Base-by-base conservation (phyloP, 2,113 vertebrate species). In the Morone chrysops region DNA sequence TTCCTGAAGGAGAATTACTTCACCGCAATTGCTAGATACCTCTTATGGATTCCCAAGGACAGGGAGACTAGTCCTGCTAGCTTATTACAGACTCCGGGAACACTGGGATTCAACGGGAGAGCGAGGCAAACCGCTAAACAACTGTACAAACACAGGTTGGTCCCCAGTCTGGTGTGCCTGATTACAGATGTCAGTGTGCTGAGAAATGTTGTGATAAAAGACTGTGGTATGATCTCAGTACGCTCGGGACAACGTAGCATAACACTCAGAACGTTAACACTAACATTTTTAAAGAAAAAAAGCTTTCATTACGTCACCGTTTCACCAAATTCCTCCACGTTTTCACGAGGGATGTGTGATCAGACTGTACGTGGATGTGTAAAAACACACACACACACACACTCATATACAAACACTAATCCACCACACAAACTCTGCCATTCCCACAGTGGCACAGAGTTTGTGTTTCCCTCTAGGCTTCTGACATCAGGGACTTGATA, bases 141-240 rank as follows among this genome's bases (percentile, higher is more conserved):
- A 93, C 91, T 90, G 92, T 88, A 66, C 89, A 91, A 91, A 93
- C 89, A 93, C 90, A 84, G 84, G 81, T 81, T 78, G 87, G 73
- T 87, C 85, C 77, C 79, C 36, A 31, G 76, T 81, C 71, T 74
- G 89, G 61, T 74, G 78, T 51, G 84, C 76, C 45, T 88, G 90
- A 90, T 91, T 93, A 87, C 75, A 92, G 89, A 89, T 73, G 88
- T 85, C 84, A 81, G 81, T 48, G 53, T 48, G 73, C 69, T 57
- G 86, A 84, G 73, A 87, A 77, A 82, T 43, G 80, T 38, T 74
- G 82, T 63, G 89, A 88, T 76, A 80, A 72, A 61, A 84, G 82
- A 36, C 31, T 8, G 10, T 3, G 25, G 76, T 54, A 74, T 71
- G 92, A 82, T 70, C 83, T 87, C 87, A 88, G 65, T 13, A n/a